These are phyloP conservation scores for Crotalus tigris DNA, from an alignment of 2,113 vertebrate species.

Conservation along the genomic window DNA sequence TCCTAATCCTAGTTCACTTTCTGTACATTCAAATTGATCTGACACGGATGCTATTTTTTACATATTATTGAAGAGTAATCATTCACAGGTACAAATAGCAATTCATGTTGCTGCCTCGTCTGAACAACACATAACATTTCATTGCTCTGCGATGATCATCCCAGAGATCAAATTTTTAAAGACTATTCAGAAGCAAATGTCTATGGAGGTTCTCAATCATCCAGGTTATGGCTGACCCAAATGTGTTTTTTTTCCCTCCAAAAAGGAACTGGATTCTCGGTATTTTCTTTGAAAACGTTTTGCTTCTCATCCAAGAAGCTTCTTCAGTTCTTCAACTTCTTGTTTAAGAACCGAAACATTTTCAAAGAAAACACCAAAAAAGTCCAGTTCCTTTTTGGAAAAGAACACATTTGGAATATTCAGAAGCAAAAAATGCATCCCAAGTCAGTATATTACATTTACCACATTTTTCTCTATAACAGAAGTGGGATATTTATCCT, in stretches of 20 bases:
- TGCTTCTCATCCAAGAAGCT: background rate
- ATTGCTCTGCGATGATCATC: background rate
- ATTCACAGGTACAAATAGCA: background rate
- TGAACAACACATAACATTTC: background rate
- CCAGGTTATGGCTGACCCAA: background rate
- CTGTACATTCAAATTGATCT: background rate
- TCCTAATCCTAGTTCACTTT: fast-evolving
- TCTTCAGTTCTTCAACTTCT: background rate
- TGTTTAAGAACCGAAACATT: background rate
- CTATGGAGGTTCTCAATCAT: background rate
- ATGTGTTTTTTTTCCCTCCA: background rate
- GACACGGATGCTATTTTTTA: background rate
- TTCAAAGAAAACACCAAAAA: background rate
- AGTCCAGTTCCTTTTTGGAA: background rate
- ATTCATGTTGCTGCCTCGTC: background rate
- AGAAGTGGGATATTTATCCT: background rate
- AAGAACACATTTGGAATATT: background rate
- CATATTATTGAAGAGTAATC: background rate
- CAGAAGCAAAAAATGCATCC: background rate
- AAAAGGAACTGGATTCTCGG: background rate
- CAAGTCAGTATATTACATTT: background rate
- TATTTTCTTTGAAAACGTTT: background rate
- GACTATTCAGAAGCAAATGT: background rate
- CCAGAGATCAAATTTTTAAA: background rate
- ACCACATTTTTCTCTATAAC: background rate